Conservation (phyloP, 2,113 vertebrate genomes). For the Fukomys damarensis region DNA sequence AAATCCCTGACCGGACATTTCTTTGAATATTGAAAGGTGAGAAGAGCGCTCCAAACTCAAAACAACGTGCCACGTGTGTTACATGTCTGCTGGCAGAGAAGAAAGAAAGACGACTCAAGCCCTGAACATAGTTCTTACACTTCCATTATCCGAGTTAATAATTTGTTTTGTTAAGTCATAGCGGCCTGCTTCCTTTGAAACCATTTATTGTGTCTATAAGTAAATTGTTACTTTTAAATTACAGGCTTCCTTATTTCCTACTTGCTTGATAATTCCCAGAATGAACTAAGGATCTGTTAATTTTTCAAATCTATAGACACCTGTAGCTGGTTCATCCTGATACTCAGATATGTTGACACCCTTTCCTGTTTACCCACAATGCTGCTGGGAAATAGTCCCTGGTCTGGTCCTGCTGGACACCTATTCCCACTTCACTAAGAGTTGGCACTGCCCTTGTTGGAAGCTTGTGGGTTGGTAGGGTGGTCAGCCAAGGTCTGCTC, state of each 20-base stretch:
- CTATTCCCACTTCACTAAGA: not conserved
- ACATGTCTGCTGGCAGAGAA: not conserved
- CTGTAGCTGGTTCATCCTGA: not conserved
- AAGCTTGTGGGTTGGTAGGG: not conserved
- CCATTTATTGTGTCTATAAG: not conserved
- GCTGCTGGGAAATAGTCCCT: not conserved
- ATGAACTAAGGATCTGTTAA: not conserved
- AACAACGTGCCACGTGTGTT: not conserved
- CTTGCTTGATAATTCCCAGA: not conserved
- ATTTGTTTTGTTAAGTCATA: conserved; percentile 65
- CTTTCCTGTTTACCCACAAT: not conserved
- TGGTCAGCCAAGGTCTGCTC: not conserved
- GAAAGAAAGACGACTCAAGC: not conserved
- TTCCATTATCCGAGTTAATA: conserved; percentile 67
- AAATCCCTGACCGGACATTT: too few species aligned
- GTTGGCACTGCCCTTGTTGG: not conserved
- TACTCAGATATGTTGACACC: not conserved
- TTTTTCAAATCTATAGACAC: not conserved
- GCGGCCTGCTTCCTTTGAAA: conserved; percentile 37
- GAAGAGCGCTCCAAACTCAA: not conserved
- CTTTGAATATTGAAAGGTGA: not conserved
- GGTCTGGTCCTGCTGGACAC: not conserved
- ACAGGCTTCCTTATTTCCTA: not conserved
- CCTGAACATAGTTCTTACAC: conserved; percentile 46
- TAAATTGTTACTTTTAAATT: conserved; percentile 11